Evolutionary conservation across 1,140 invertebrate genomes (phyloP).

Genomic region (Leucophenga varia): DNA sequence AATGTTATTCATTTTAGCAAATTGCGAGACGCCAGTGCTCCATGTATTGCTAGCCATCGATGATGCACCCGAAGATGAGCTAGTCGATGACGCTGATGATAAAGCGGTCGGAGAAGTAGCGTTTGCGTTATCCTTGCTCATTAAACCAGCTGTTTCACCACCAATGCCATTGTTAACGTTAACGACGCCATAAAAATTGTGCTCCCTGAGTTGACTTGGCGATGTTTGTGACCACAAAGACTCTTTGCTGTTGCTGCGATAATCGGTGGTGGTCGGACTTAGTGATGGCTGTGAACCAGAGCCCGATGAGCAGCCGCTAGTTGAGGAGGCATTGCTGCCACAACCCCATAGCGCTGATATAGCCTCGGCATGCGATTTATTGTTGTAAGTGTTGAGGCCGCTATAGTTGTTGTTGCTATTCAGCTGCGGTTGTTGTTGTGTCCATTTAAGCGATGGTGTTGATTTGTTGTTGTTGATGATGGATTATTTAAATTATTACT

Average conservation of each 20-base stretch:
- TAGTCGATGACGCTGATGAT: constrained; percentile 19
- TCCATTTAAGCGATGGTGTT: too few relatives aligned
- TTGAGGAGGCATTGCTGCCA: constrained; percentile 31
- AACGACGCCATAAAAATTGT: constrained; percentile 28
- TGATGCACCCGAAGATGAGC: constrained; percentile 33
- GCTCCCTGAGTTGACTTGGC: constrained; percentile 40
- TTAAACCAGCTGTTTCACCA: too few relatives aligned
- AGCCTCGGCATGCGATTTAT: constrained; percentile 28
- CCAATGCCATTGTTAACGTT: too few relatives aligned
- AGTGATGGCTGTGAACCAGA: constrained; percentile 48
- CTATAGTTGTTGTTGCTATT: constrained; percentile 20
- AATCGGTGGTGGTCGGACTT: constrained; percentile 41
- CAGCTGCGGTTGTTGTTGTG: constrained; percentile 18
- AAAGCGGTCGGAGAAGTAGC: constrained; percentile 37
- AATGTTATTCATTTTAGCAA: constrained; percentile 42
- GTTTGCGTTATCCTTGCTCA: constrained; percentile 22
- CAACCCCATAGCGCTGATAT: constrained; percentile 50
- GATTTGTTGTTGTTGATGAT: constrained; percentile 9
- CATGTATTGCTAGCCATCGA: constrained; percentile 17
- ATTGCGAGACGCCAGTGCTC: constrained; percentile 17
- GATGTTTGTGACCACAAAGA: constrained; percentile 47
- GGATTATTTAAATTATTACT: constrained; percentile 49
- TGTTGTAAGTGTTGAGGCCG: constrained; percentile 8
- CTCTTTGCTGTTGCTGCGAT: constrained; percentile 48
- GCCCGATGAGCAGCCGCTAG: constrained; percentile 47